These are phyloP conservation scores for Eutolmus rufibarbis DNA, from an alignment of 2,888 invertebrate species.

Conservation along the genomic window DNA sequence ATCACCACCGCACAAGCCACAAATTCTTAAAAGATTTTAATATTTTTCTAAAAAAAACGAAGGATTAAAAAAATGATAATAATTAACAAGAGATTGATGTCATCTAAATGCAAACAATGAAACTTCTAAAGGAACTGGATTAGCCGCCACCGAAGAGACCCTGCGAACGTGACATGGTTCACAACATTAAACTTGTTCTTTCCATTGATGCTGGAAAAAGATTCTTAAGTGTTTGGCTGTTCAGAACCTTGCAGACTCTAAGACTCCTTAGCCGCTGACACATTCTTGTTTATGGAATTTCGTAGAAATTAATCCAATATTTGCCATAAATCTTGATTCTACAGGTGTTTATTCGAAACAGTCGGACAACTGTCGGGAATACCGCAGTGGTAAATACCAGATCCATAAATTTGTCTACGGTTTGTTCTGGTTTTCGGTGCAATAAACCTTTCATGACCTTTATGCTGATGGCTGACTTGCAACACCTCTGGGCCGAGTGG, in stretches of 20 bases:
- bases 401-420: constrained; percentile 9
- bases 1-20: not conserved
- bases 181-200: not conserved
- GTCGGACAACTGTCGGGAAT: not conserved
- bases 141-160: not conserved
- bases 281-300: not conserved
- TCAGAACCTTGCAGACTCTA: not conserved
- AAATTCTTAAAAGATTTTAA: not conserved
- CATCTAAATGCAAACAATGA: not conserved
- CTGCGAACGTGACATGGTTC: not conserved
- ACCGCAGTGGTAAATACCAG: not conserved
- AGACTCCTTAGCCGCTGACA: not conserved
- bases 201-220: not conserved
- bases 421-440: constrained; percentile 1
- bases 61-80: not conserved
- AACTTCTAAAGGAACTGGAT: not conserved
- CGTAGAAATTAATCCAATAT: not conserved
- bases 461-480: not conserved
- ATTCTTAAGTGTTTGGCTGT: not conserved
- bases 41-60: not conserved
- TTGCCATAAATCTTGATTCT: not conserved
- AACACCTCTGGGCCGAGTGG: not conserved
- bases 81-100: not conserved
- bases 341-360: not conserved
- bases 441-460: not conserved